Percentiles rank a stretch among this genome's conserved stretches.
Evolutionary conservation across 2,113 vertebrate species (phyloP).

Genomic region (Danio rerio): GRCz12tu NC_133189.1:19454501-19455000

Average conservation of each 20-base stretch:
- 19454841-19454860: not conserved
- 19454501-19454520: constrained; percentile 99
- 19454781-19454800: not conserved
- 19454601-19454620: constrained; percentile 24
- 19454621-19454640: constrained; percentile 4
- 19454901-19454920: too few species aligned
- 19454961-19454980: too few species aligned
- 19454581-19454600: constrained; percentile 16
- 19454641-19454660: not conserved
- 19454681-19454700: not conserved
- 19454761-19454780: not conserved
- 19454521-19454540: constrained; percentile 99
- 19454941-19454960: too few species aligned
- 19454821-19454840: not conserved
- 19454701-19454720: not conserved
- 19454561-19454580: constrained; percentile 70
- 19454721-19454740: not conserved
- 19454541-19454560: constrained; percentile 89
- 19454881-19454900: too few species aligned
- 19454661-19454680: not conserved
- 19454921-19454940: too few species aligned
- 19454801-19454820: not conserved
- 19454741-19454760: not conserved
- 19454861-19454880: too few species aligned
- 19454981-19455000: too few species aligned